Evolutionary conservation across 2,888 invertebrate species (phyloP).

Genomic region (Rutpela maculata): DNA sequence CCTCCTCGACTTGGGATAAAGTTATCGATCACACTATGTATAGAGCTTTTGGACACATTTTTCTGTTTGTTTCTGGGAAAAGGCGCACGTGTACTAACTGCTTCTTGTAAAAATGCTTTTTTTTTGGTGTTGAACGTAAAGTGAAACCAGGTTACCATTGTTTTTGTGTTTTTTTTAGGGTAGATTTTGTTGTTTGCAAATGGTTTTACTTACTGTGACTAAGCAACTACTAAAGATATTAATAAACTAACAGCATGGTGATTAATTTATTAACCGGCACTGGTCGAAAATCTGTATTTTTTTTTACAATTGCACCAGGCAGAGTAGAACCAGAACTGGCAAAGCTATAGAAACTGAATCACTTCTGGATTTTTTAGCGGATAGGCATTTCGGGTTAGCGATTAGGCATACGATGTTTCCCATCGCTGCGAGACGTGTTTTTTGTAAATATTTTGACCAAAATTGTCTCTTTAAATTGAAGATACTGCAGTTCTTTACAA

Average conservation of each 20-base stretch:
- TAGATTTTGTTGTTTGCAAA: background rate
- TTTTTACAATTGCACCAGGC: too few species aligned
- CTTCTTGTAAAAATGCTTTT: conserved; percentile 49
- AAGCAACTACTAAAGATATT: conserved; percentile 27
- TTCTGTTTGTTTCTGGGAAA: conserved; percentile 43
- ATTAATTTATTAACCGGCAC: conserved; percentile 19
- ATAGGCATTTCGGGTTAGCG: too few species aligned
- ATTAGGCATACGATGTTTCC: too few species aligned
- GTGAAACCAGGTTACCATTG: conserved; percentile 41
- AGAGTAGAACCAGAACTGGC: too few species aligned
- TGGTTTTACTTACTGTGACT: conserved; percentile 1
- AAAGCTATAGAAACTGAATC: too few species aligned
- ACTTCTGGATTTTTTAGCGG: too few species aligned
- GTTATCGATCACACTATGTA: conserved; percentile 27
- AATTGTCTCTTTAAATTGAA: too few species aligned
- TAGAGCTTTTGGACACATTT: conserved; percentile 34
- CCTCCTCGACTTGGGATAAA: background rate
- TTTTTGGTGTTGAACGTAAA: conserved; percentile 17
- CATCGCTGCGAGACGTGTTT: too few species aligned
- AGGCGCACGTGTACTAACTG: conserved; percentile 55
- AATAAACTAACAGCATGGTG: conserved; percentile 59
- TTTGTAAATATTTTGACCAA: too few species aligned
- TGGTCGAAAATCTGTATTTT: background rate
- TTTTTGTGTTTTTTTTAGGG: conserved; percentile 27
- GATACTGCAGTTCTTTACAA: too few species aligned